A percentile compares a stretch with the other conserved stretches of the same genome.
phyloP scores from a whole-genome alignment of 2,113 vertebrate species.

The Dromaius novaehollandiae region DNA sequence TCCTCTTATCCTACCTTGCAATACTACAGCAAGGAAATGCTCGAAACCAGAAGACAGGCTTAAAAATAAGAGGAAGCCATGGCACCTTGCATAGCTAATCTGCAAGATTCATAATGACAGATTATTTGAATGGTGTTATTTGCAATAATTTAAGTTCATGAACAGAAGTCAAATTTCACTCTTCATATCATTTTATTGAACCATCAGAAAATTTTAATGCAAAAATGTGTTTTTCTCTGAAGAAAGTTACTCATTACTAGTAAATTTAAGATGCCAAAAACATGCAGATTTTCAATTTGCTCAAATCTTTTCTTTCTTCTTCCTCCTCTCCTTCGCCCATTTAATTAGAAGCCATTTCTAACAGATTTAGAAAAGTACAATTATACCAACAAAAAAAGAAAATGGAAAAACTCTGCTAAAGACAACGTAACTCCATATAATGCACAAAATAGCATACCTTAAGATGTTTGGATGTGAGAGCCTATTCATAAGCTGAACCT shows the following conservation, averaged over 20 bases:
- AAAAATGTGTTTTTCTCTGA: not conserved
- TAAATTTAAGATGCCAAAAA: not conserved
- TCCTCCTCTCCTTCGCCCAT: not conserved
- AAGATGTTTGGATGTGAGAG: conserved; percentile 97
- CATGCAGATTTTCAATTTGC: not conserved
- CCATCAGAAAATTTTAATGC: not conserved
- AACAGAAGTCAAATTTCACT: not conserved
- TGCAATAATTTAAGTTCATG: not conserved
- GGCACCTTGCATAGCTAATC: not conserved
- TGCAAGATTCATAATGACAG: not conserved
- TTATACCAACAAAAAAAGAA: not conserved
- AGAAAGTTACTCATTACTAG: not conserved
- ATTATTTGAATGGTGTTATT: not conserved
- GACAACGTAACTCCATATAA: not conserved
- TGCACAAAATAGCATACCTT: conserved; percentile 77
- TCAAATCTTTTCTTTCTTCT: not conserved
- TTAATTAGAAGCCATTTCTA: not conserved
- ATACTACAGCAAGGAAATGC: not conserved
- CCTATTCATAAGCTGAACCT: conserved; percentile 97
- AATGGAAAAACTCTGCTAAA: not conserved
- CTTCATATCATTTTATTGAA: not conserved
- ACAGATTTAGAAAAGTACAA: not conserved
- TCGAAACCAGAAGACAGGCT: not conserved
- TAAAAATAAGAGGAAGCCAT: not conserved
- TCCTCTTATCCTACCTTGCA: not conserved